These are phyloP conservation scores for Otolemur garnettii DNA, from an alignment of 2,113 vertebrate genomes.

Conservation along the genomic window DNA sequence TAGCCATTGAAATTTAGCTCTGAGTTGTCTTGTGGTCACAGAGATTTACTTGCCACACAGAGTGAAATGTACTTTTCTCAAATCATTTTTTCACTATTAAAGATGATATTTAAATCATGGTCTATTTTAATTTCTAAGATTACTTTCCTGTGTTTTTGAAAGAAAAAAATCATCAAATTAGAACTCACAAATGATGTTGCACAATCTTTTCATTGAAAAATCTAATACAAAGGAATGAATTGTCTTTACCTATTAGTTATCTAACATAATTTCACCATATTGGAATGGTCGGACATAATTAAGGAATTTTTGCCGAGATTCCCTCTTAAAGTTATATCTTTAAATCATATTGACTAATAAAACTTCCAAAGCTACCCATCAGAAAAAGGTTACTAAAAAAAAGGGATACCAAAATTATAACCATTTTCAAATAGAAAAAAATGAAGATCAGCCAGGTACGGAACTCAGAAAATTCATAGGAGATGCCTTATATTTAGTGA, in stretches of 20 bases:
- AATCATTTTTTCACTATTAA: constrained; percentile 67
- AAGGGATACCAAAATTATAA: constrained; percentile 24
- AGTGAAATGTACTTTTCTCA: constrained; percentile 32
- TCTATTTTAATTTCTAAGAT: constrained; percentile 74
- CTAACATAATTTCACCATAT: constrained; percentile 67
- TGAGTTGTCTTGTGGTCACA: constrained; percentile 37
- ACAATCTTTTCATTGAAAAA: constrained; percentile 71
- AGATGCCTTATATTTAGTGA: constrained; percentile 37
- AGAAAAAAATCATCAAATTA: constrained; percentile 74
- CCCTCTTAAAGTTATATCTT: constrained; percentile 57
- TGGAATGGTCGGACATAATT: constrained; percentile 47
- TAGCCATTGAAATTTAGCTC: constrained; percentile 45
- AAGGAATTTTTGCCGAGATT: constrained; percentile 60
- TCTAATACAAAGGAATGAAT: constrained; percentile 66
- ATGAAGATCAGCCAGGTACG: not conserved
- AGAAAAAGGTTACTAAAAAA: constrained; percentile 5
- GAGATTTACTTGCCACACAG: constrained; percentile 67
- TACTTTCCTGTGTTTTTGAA: constrained; percentile 58
- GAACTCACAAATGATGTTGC: constrained; percentile 56
- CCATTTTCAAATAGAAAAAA: constrained; percentile 8
- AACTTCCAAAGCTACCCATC: not conserved
- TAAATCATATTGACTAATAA: constrained; percentile 43
- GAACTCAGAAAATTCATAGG: not conserved
- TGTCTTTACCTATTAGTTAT: constrained; percentile 65
- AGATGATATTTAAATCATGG: constrained; percentile 70